A percentile compares a stretch with the other conserved stretches of the same genome.
These are phyloP conservation scores for Caenorhabditis drosophilae DNA, from an alignment of 2,888 invertebrate species.

Conservation along the genomic window DNA sequence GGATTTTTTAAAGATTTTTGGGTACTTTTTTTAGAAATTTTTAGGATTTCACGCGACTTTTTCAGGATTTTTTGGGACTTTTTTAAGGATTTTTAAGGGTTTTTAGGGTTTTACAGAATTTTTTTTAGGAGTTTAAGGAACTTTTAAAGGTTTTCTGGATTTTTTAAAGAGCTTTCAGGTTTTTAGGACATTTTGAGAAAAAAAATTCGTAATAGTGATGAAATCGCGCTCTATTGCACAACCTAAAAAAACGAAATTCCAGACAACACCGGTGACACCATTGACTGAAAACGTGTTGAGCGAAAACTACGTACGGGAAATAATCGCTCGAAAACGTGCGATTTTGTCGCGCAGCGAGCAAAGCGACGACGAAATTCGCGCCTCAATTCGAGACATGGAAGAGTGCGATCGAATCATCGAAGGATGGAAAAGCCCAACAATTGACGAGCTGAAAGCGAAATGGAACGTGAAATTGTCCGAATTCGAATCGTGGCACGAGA, in stretches of 20 bases:
- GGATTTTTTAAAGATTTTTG: background rate
- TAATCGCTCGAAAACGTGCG: slow-evolving; percentile 46
- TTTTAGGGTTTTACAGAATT: too few species aligned
- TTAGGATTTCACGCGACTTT: background rate
- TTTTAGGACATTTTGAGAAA: too few species aligned
- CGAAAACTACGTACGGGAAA: slow-evolving; percentile 47
- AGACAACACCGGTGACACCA: slow-evolving; percentile 45
- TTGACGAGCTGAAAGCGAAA: slow-evolving; percentile 34
- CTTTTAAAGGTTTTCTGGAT: too few species aligned
- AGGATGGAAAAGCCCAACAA: slow-evolving; percentile 38
- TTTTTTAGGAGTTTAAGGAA: too few species aligned
- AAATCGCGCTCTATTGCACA: too few species aligned
- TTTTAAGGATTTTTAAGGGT: too few species aligned
- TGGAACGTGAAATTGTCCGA: slow-evolving; percentile 41
- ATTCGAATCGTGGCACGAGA: slow-evolving; percentile 45
- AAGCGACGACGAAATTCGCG: slow-evolving; percentile 52
- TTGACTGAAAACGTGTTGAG: slow-evolving; percentile 40
- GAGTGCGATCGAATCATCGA: slow-evolving; percentile 49
- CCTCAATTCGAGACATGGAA: slow-evolving; percentile 56
- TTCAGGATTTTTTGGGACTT: too few species aligned
- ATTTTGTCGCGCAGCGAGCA: slow-evolving; percentile 49
- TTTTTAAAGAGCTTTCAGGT: too few species aligned
- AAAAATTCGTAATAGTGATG: too few species aligned
- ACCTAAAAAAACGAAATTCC: slow-evolving; percentile 1
- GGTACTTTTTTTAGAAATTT: background rate